These are phyloP conservation scores for Botia almorhae DNA, from an alignment of 2,797 vertebrate species.

Conservation along the genomic window DNA sequence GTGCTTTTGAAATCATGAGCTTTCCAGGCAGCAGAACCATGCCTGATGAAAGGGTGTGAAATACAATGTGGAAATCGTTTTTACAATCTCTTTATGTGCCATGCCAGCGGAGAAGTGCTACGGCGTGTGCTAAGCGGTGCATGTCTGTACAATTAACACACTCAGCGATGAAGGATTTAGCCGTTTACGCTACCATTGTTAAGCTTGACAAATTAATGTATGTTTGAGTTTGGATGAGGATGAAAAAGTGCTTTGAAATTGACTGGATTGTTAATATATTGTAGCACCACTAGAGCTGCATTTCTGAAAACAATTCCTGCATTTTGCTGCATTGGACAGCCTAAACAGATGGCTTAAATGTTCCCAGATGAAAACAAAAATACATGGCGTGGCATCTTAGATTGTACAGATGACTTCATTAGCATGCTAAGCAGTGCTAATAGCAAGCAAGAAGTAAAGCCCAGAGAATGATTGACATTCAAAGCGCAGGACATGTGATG, in stretches of 20 bases:
- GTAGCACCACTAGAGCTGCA: slow-evolving; percentile 59
- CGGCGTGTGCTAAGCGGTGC: slow-evolving; percentile 63
- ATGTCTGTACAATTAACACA: slow-evolving; percentile 72
- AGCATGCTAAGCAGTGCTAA: slow-evolving; percentile 60
- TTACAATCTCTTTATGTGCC: slow-evolving; percentile 76
- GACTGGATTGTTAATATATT: slow-evolving; percentile 63
- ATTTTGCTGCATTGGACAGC: slow-evolving; percentile 42
- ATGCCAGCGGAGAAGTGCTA: slow-evolving; percentile 69
- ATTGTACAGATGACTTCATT: slow-evolving; percentile 45
- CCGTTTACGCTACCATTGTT: slow-evolving; percentile 62
- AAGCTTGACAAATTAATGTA: slow-evolving; percentile 71
- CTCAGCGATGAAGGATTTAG: slow-evolving; percentile 67
- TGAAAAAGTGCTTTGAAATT: slow-evolving; percentile 58
- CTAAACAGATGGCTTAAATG: slow-evolving; percentile 36
- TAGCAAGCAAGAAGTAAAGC: slow-evolving; percentile 57
- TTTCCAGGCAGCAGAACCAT: slow-evolving; percentile 74
- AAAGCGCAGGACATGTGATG: slow-evolving; percentile 53
- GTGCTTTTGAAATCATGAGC: slow-evolving; percentile 85
- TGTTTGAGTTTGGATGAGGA: slow-evolving; percentile 58
- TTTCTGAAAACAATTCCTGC: slow-evolving; percentile 53
- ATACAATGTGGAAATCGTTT: slow-evolving; percentile 85
- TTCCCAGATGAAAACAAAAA: slow-evolving; percentile 42
- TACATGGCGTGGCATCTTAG: slow-evolving; percentile 48
- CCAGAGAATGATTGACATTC: slow-evolving; percentile 56
- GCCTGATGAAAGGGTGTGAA: slow-evolving; percentile 83